Percentiles rank a stretch among this genome's conserved stretches.
Evolutionary conservation across 2,888 invertebrate species (phyloP).

Genomic region (Prionchulus punctatus): DNA sequence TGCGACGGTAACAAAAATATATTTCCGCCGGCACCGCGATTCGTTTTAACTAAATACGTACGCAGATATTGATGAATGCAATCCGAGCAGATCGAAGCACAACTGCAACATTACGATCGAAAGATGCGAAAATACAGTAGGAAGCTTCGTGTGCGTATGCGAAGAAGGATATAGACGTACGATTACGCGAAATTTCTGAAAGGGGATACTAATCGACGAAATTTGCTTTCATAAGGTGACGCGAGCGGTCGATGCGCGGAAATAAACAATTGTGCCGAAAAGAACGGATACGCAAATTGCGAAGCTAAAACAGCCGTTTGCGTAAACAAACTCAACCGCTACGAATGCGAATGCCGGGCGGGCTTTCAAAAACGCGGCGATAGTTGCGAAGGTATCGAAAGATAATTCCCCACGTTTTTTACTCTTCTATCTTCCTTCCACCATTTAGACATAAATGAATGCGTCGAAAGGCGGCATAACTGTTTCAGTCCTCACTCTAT

Average conservation of each 20-base stretch:
- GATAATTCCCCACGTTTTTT: too few relatives aligned
- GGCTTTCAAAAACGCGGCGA: not conserved
- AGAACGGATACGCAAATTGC: not conserved
- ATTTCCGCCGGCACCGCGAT: too few relatives aligned
- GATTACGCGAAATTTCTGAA: not conserved
- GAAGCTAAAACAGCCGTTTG: not conserved
- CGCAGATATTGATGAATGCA: conserved; percentile 9
- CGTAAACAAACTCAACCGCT: not conserved
- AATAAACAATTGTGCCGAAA: not conserved
- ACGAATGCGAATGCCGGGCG: not conserved
- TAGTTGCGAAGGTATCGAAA: not conserved
- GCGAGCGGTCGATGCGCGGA: not conserved
- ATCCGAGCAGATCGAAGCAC: not conserved
- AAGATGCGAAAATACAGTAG: conserved; percentile 9
- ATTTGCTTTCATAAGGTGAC: not conserved
- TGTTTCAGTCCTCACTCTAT: not conserved
- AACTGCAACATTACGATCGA: conserved; percentile 2
- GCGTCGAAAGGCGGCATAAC: not conserved
- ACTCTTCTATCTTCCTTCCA: not conserved
- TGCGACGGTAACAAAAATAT: too few relatives aligned
- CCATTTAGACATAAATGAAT: not conserved
- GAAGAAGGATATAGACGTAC: conserved; percentile 3
- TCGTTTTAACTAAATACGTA: not conserved
- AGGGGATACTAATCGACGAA: not conserved
- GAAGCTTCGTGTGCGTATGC: conserved; percentile 7